phyloP scores from a whole-genome alignment of 2,797 vertebrate genomes.

The Pangasius krempfi region DNA sequence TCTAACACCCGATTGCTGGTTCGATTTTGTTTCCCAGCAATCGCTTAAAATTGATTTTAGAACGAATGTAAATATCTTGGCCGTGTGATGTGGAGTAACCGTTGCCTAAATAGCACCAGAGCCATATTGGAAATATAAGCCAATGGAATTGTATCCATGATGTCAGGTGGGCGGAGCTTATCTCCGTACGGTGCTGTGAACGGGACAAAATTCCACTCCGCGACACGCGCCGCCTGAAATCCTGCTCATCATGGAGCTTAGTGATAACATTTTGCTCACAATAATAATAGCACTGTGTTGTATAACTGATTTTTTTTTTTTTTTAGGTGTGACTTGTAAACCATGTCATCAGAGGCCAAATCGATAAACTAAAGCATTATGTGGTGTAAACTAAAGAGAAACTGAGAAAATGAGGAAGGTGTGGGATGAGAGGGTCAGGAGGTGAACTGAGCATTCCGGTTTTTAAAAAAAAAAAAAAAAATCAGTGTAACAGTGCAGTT shows the following conservation, averaged over 20 bases:
- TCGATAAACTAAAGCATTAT: neutral
- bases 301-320: neutral
- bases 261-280: neutral
- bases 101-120: neutral
- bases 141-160: neutral
- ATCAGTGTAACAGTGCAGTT: neutral
- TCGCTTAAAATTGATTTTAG: too few species aligned
- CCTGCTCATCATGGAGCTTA: neutral
- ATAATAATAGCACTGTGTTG: neutral
- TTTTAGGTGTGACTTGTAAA: neutral
- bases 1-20: neutral
- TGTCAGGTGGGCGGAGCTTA: neutral
- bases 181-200: too few species aligned
- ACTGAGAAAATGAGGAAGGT: neutral
- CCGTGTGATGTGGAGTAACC: neutral
- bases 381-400: neutral
- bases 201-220: neutral
- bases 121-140: neutral
- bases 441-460: neutral
- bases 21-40: neutral
- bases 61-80: neutral
- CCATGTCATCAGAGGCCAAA: neutral
- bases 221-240: neutral
- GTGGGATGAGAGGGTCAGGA: slow-evolving; percentile 7
- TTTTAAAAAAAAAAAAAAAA: neutral